These are phyloP conservation scores for Acipenser transmontanus DNA, from an alignment of 2,797 vertebrate genomes.

Conservation along the genomic window DNA sequence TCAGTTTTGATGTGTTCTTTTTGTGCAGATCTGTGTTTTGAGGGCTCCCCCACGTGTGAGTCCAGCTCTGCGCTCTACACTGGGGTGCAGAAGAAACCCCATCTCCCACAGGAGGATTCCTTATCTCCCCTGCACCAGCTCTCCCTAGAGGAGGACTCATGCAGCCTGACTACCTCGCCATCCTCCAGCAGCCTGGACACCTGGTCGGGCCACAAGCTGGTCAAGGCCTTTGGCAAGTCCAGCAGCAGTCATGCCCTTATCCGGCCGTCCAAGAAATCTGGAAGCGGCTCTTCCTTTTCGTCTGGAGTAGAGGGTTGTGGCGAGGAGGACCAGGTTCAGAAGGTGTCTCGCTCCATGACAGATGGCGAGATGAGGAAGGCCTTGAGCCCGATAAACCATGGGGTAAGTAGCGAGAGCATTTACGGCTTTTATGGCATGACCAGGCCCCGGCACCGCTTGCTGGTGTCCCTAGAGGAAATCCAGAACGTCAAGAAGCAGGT, in stretches of 20 bases:
- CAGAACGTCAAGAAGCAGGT: conserved; percentile 74
- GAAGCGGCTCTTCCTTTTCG: conserved; percentile 62
- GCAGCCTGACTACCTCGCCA: conserved; percentile 78
- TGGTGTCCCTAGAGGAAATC: conserved; percentile 83
- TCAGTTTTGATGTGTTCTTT: neutral
- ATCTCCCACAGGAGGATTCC: conserved; percentile 63
- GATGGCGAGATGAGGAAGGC: conserved; percentile 90
- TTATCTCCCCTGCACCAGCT: conserved; percentile 64
- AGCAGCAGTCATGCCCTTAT: conserved; percentile 80
- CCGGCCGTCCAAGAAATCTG: conserved; percentile 77
- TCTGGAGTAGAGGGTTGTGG: conserved; percentile 73
- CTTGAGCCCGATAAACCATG: conserved; percentile 82
- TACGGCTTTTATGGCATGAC: conserved; percentile 83
- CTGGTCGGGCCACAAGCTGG: conserved; percentile 83
- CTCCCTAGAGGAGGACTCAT: conserved; percentile 71
- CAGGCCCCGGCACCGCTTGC: conserved; percentile 80
- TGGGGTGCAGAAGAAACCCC: conserved; percentile 83
- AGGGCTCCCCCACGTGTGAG: conserved; percentile 67
- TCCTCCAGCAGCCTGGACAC: conserved; percentile 86
- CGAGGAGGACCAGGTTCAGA: conserved; percentile 78
- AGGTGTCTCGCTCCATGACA: conserved; percentile 82
- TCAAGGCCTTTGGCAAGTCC: conserved; percentile 84
- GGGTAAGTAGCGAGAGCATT: conserved; percentile 93
- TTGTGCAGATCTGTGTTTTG: conserved; percentile 68
- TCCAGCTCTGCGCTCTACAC: conserved; percentile 83